Conservation (phyloP, 2,888 invertebrate genomes). For the Thera obeliscata region DNA sequence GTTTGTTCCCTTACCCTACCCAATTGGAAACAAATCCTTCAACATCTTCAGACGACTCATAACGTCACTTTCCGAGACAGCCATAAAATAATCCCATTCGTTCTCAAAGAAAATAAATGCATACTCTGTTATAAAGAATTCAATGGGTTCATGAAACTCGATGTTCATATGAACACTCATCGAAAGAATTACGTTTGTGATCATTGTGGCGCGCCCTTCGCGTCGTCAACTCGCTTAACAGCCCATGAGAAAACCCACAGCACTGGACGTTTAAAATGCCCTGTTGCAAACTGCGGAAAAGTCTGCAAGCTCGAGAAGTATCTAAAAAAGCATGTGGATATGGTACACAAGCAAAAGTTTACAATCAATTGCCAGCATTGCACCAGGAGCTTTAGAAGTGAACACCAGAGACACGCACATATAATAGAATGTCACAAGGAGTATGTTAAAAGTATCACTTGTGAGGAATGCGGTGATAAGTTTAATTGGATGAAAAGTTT, state of each 20-base stretch:
- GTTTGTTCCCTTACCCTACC: slow-evolving; percentile 33
- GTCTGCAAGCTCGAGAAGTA: slow-evolving; percentile 67
- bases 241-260: slow-evolving; percentile 73
- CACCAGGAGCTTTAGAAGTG: slow-evolving; percentile 48
- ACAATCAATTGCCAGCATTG: slow-evolving; percentile 62
- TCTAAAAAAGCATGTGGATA: slow-evolving; percentile 54
- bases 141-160: slow-evolving; percentile 54
- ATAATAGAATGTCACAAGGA: slow-evolving; percentile 54
- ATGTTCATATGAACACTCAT: slow-evolving; percentile 70
- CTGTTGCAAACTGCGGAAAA: slow-evolving; percentile 74
- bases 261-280: slow-evolving; percentile 53
- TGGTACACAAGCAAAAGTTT: slow-evolving; percentile 47
- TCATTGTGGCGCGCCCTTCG: slow-evolving; percentile 64
- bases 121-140: slow-evolving; percentile 56
- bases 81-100: slow-evolving; percentile 59
- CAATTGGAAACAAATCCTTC: slow-evolving; percentile 62
- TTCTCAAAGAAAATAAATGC: slow-evolving; percentile 51
- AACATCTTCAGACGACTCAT: slow-evolving; percentile 58
- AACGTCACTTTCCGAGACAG: slow-evolving; percentile 52
- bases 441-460: slow-evolving; percentile 51
- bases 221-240: slow-evolving; percentile 51
- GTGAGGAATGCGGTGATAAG: slow-evolving; percentile 66
- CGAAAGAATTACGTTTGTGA: slow-evolving; percentile 66
- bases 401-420: slow-evolving; percentile 55
- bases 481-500: slow-evolving; percentile 75